These are phyloP conservation scores for Onthophagus sagittarius DNA, from an alignment of 2,888 invertebrate species.

Conservation along the genomic window DNA sequence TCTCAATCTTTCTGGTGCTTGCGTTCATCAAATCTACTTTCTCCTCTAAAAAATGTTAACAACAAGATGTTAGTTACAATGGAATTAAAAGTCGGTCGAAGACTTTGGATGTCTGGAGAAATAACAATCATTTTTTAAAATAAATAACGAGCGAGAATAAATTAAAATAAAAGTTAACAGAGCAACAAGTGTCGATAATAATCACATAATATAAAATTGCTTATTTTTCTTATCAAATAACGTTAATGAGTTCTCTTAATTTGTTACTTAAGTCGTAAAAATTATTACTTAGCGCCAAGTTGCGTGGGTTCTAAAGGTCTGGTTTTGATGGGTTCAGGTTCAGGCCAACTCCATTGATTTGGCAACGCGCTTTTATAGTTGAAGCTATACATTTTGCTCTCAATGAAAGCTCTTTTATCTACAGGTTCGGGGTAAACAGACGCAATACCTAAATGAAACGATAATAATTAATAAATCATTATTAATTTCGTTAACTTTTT, in stretches of 20 bases:
- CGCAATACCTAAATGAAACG: not conserved
- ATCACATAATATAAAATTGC: not conserved
- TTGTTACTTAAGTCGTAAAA: not conserved
- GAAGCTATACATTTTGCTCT: conserved; percentile 71
- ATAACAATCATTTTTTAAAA: no score
- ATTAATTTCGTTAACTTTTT: conserved; percentile 24
- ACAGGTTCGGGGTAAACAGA: conserved; percentile 72
- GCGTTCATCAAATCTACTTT: no score
- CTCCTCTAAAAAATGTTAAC: no score
- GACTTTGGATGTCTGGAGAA: no score
- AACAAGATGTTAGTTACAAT: no score
- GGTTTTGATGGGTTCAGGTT: conserved; percentile 40
- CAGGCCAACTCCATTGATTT: conserved; percentile 61
- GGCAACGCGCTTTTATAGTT: conserved; percentile 78
- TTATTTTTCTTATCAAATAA: not conserved
- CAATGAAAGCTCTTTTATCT: conserved; percentile 67
- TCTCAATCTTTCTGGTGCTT: no score
- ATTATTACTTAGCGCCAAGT: conserved; percentile 16
- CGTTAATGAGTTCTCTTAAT: no score
- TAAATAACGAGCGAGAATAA: no score
- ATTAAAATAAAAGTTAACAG: no score
- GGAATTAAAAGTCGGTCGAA: no score
- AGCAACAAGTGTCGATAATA: no score
- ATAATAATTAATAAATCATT: not conserved
- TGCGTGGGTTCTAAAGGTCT: conserved; percentile 33